These are phyloP conservation scores for Mus minutoides DNA, from an alignment of 2,797 vertebrate species.

Conservation along the genomic window DNA sequence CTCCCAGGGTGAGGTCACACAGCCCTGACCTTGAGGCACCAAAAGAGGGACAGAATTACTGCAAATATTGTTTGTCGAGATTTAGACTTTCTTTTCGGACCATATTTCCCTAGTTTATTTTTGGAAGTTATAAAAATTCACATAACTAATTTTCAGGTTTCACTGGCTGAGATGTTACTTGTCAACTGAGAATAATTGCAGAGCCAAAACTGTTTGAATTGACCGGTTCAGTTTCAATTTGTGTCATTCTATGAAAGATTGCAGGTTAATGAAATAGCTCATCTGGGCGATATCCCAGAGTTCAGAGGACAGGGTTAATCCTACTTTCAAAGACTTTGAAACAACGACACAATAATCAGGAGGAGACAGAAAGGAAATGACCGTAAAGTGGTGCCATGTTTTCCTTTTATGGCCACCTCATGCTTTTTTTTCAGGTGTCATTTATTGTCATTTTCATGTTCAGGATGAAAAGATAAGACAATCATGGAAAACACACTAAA, in stretches of 20 bases:
- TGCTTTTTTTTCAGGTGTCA: slow-evolving; percentile 56
- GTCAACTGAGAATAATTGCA: slow-evolving; percentile 63
- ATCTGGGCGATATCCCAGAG: slow-evolving; percentile 49
- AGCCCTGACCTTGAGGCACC: slow-evolving; percentile 15
- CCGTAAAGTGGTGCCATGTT: slow-evolving; percentile 51
- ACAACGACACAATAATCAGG: slow-evolving; percentile 59
- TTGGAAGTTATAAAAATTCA: slow-evolving; percentile 3
- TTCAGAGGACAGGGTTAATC: slow-evolving; percentile 78
- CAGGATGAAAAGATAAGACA: slow-evolving; percentile 68
- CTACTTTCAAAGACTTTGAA: slow-evolving; percentile 53
- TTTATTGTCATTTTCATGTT: slow-evolving; percentile 56
- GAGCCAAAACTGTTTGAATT: slow-evolving; percentile 45
- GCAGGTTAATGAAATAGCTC: slow-evolving; percentile 72
- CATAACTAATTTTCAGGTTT: slow-evolving; percentile 33
- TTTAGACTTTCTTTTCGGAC: slow-evolving; percentile 3
- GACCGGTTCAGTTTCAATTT: slow-evolving; percentile 30
- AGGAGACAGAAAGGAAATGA: slow-evolving; percentile 76
- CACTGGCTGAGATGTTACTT: slow-evolving; percentile 48
- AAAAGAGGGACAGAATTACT: slow-evolving; percentile 1
- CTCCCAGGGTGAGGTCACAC: not conserved
- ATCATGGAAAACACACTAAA: slow-evolving; percentile 67
- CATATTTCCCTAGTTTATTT: not conserved
- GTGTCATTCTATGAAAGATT: slow-evolving; percentile 21
- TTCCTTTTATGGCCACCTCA: slow-evolving; percentile 52
- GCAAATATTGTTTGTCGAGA: not conserved